Percentiles rank a stretch among this genome's conserved stretches.
Conservation (phyloP, 2,888 invertebrate species). For the Heliconius aoede region DNA sequence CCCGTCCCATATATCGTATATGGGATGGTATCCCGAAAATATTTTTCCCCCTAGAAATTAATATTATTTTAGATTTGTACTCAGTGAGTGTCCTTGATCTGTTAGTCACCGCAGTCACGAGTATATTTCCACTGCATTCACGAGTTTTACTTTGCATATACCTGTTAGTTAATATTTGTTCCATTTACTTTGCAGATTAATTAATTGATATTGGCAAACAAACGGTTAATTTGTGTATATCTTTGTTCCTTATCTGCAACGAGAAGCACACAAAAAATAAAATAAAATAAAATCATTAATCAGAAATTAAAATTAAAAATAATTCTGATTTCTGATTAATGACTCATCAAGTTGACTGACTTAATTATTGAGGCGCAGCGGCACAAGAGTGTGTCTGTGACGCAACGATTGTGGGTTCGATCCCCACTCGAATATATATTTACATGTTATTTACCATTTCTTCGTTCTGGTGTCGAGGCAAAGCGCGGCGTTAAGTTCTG, state of each 20-base stretch:
- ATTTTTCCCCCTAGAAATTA: not conserved
- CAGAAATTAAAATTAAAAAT: too few species aligned
- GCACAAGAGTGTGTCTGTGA: too few species aligned
- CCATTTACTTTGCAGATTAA: not conserved
- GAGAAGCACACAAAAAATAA: not conserved
- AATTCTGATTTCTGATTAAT: not conserved
- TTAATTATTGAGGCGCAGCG: too few species aligned
- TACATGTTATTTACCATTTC: too few species aligned
- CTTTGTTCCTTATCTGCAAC: not conserved
- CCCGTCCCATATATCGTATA: not conserved
- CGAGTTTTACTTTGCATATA: not conserved
- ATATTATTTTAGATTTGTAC: not conserved
- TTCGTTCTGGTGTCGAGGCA: too few species aligned
- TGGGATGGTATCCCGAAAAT: not conserved
- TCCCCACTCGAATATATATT: too few species aligned
- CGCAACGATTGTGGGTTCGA: too few species aligned
- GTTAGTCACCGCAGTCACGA: constrained; percentile 11
- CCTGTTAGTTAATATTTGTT: not conserved
- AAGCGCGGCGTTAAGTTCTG: too few species aligned
- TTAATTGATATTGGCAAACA: not conserved
- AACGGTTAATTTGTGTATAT: not conserved
- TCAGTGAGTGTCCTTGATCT: constrained; percentile 11
- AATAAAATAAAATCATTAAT: too few species aligned
- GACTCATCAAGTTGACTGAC: not conserved
- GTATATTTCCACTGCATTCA: constrained; percentile 1